Evolutionary conservation across 2,113 vertebrate species (phyloP).

Genomic region (Tachysurus vachellii): DNA sequence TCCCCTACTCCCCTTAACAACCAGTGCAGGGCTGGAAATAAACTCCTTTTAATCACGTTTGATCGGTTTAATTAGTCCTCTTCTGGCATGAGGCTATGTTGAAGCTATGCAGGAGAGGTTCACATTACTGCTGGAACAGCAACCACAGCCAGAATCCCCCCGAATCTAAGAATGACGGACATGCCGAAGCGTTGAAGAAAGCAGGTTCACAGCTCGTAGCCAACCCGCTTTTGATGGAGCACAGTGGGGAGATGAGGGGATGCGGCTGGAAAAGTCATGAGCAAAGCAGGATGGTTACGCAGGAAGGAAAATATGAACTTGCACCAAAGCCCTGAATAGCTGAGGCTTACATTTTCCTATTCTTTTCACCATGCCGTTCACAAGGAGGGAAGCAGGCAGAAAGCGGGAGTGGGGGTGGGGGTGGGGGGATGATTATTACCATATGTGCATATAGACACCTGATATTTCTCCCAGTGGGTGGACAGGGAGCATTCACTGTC

Average conservation of each 20-base stretch:
- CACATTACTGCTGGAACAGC: slow-evolving; percentile 17
- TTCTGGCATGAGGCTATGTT: slow-evolving; percentile 15
- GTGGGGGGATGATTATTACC: slow-evolving; percentile 63
- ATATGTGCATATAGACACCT: slow-evolving; percentile 71
- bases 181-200: slow-evolving; percentile 21
- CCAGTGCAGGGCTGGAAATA: neutral
- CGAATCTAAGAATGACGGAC: neutral
- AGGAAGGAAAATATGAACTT: slow-evolving; percentile 53
- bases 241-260: slow-evolving; percentile 17
- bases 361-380: slow-evolving; percentile 25
- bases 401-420: slow-evolving; percentile 33
- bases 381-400: slow-evolving; percentile 8
- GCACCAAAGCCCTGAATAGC: slow-evolving; percentile 30
- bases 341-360: slow-evolving; percentile 43
- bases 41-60: slow-evolving; percentile 38
- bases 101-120: slow-evolving; percentile 11
- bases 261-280: slow-evolving; percentile 46
- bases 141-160: neutral
- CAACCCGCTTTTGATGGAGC: slow-evolving; percentile 32
- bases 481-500: slow-evolving; percentile 66
- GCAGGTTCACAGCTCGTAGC: neutral
- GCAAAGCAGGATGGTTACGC: slow-evolving; percentile 36
- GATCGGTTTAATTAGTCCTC: slow-evolving; percentile 22
- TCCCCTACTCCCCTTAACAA: neutral
- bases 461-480: slow-evolving; percentile 69